Base-by-base conservation (phyloP, 2,797 vertebrate genomes). In the Karalla daura region DNA sequence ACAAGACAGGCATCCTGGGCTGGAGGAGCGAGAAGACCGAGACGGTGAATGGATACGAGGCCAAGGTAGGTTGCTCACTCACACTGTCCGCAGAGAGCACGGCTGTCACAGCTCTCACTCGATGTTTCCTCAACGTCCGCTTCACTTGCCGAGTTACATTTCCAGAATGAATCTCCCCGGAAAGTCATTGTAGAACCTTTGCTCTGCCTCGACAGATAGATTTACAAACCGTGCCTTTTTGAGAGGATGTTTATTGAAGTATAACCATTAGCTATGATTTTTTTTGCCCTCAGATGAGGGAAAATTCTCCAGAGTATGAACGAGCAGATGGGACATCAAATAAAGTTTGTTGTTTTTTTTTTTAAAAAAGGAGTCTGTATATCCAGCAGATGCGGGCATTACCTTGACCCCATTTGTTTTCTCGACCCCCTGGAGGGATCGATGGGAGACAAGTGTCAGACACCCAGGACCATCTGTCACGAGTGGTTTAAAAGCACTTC, bases 1-100 rank as follows among this genome's bases (percentile, higher is more conserved):
- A 99, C 85, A 99, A 97, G 87, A 96, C 97, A 0, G 98, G 98
- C 23, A 97, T 99, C 74, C 93, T 98, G 85, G 96, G 98, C 81
- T 99, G 98, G 98, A 95, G 95, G 64, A 98, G 96, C 0, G 98
- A 99, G 94, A 99, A 96, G 94, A 97, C 95, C 0, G 97, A 99
- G 87, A 90, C 91, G 70, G 96, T 99, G 90, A 99, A 99, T 2
- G 96, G 98, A 66, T 99, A 98, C 0, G 96, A 99, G 87, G 91
- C 98, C 76, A 99, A 99, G 97, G 97, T 99, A 90, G 45, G 15
- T 56, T 36, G 14, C 63, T 35, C 24, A 43, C 37, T 65, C 41
- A 53, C 50, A 17, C 33, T 78, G 58, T 37, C 47, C 53, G 59
- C 44, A 65, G 18, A 35, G 73, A 58, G 12, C 47, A 4, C 68